Percentiles rank a stretch among this genome's conserved stretches.
Conservation (phyloP, 2,797 vertebrate genomes). For the Phoebastria nigripes region DNA sequence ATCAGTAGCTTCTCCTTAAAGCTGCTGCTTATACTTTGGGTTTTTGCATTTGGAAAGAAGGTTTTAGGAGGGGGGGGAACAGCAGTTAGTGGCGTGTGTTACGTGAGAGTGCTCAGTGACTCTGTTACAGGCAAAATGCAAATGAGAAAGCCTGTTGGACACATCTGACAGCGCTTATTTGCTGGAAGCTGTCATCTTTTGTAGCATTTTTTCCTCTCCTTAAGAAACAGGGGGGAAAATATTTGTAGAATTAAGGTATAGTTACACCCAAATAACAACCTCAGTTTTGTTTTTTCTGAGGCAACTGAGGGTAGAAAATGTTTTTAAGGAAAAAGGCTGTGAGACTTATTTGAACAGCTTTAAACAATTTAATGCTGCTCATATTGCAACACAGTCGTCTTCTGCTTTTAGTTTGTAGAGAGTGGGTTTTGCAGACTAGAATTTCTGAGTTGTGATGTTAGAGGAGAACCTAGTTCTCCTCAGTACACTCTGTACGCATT, state of each 20-base stretch:
- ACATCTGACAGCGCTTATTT: not conserved
- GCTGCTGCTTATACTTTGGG: not conserved
- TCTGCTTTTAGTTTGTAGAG: slow-evolving; percentile 16
- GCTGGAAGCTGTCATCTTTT: not conserved
- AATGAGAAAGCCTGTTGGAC: not conserved
- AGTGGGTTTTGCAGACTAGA: slow-evolving; percentile 11
- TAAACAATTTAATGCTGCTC: not conserved
- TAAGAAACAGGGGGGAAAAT: not conserved
- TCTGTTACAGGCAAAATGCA: not conserved
- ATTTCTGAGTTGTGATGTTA: not conserved
- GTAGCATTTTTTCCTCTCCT: not conserved
- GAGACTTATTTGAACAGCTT: not conserved
- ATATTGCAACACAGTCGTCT: not conserved
- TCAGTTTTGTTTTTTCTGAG: slow-evolving; percentile 7
- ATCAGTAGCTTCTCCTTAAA: not conserved
- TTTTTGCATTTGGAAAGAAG: not conserved
- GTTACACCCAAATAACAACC: not conserved
- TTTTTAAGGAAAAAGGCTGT: not conserved
- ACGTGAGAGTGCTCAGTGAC: not conserved
- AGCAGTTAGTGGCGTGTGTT: rapidly evolving
- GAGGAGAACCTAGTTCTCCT: not conserved
- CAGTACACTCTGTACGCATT: not conserved
- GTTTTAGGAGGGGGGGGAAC: not conserved
- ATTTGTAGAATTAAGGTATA: not conserved
- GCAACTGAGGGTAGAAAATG: not conserved